Base-by-base conservation (phyloP, 2,113 vertebrate genomes). In the Brevimyrus niger region DNA sequence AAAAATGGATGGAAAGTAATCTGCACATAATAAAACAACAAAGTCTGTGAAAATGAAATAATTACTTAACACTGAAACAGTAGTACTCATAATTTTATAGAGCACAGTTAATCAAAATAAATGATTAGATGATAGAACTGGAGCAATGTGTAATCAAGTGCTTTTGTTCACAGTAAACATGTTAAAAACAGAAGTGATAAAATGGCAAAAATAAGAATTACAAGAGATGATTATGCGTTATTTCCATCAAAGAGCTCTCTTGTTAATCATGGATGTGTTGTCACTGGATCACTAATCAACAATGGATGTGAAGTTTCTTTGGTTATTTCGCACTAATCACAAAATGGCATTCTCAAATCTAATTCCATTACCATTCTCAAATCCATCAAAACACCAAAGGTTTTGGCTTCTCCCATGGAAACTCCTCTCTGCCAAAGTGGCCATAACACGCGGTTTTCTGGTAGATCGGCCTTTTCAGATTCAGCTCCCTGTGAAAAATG, bases 391-490 rank as follows among this genome's bases (percentile, higher is more conserved):
- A 91, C 44, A 93, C 87, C 89, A 96, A 91, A 46, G 92, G n/a
- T 87, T 96, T 96, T 0, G 95, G 92, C 86, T 95, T 93, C 19
- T 96, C 95, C 96, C 95, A 96, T 4, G 95, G 93, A 91, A 96
- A 96, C 87, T 94, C 94, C 1, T 93, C 93, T 89, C 96, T 92
- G 88, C 96, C 96, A 44, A 96, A 96, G 92, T 96, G 96, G 51
- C 96, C 95, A 23, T 95, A 96, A 92, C 95, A 95, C 83, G 96
- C 94, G 0, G 96, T 96, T 91, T 93, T 90, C 90, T 95, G 94
- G 92, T 95, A 96, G 83, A 96, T 96, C 0, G 96, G 95, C 83
- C 87, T 92, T 89, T 95, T 96, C 90, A 96, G 47, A 84, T 93
- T 93, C 83, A 96, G 94, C 88, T 96, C 94, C 86, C 96, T 96